phyloP scores from a whole-genome alignment of 1,140 invertebrate genomes.

The Dinoponera quadriceps region DNA sequence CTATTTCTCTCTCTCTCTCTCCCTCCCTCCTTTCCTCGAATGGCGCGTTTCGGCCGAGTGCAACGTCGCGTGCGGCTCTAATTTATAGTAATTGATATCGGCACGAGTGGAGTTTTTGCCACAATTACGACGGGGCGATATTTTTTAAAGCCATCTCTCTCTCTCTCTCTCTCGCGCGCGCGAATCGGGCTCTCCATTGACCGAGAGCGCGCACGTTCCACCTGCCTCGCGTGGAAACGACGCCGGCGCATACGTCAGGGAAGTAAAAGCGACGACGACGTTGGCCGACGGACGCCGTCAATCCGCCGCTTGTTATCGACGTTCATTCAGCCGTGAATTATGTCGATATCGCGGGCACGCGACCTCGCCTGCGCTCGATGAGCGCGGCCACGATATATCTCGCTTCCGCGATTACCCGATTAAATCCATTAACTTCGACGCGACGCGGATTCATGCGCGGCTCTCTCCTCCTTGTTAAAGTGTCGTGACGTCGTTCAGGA shows the following conservation, averaged over 20 bases:
- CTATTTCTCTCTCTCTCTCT: no score
- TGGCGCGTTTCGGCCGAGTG: conserved; percentile 15
- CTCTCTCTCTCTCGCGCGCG: background rate
- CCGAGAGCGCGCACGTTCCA: conserved; percentile 40
- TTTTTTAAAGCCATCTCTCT: conserved; percentile 9
- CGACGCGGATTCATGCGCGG: conserved; percentile 33
- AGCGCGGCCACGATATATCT: conserved; percentile 51
- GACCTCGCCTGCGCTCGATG: conserved; percentile 53
- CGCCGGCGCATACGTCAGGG: conserved; percentile 6
- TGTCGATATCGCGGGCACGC: conserved; percentile 52
- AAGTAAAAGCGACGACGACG: conserved; percentile 42
- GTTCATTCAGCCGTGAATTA: conserved; percentile 62
- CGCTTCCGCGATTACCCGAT: conserved; percentile 51
- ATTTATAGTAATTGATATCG: conserved; percentile 37
- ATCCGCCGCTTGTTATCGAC: conserved; percentile 51
- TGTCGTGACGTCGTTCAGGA: conserved; percentile 34
- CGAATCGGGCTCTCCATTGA: background rate
- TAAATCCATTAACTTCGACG: conserved; percentile 51
- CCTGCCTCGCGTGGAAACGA: conserved; percentile 34
- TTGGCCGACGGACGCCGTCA: conserved; percentile 20
- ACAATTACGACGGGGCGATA: background rate
- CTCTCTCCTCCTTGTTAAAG: conserved; percentile 38
- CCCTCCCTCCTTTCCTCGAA: no score
- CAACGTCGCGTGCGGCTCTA: conserved; percentile 20
- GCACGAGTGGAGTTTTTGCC: conserved; percentile 5